Evolutionary conservation across 2,797 vertebrate genomes (phyloP), one percentile per base, ranked within the genome.

Genomic region (Chaunax sp.): DNA sequence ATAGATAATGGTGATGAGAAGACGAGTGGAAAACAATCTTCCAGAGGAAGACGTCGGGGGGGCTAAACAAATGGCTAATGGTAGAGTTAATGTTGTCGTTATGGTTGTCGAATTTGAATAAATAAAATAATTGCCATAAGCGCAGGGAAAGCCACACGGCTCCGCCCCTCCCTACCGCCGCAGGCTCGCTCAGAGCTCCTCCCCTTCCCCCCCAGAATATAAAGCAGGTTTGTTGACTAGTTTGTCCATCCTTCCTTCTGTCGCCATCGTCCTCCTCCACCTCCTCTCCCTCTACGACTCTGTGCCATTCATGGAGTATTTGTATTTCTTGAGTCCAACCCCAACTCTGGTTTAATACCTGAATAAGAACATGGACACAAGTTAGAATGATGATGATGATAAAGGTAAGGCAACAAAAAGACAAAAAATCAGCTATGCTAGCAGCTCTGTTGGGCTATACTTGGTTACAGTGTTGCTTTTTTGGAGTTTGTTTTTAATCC

Each of bases 101-200:
- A 56, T 66, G 75, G 64, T 80, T 70, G 70, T 84, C 88, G 94
- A 94, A 91, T 75, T 81, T 93, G 85, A 96, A 96, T 96, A 96
- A 98, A 98, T 97, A 95, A 97, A 96, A 94, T 18, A 15, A 94
- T 85, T 92, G 91, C 95, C 91, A 89, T 88, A 89, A 94, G 82
- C 60, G 47, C 60, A 66, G 58, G 85, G 82, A 86, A 86, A 88
- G 89, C 86, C 33, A 10, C 87, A 87, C 28, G 52, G n/a, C n/a
- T n/a, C n/a, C n/a, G 80, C 91, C 44, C 82, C 81, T 0, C 46
- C 40, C 71, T 87, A 82, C 72, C 77, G 38, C 45, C 33, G 52
- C 45, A 35, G 52, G 80, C 92, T 94, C 87, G 80, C 68, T 78
- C 54, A 89, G 89, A 73, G 62, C 63, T 33, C 55, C 61, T 23